These are phyloP conservation scores for Cheumatopsyche charites DNA, from an alignment of 1,140 invertebrate species.

Conservation along the genomic window DNA sequence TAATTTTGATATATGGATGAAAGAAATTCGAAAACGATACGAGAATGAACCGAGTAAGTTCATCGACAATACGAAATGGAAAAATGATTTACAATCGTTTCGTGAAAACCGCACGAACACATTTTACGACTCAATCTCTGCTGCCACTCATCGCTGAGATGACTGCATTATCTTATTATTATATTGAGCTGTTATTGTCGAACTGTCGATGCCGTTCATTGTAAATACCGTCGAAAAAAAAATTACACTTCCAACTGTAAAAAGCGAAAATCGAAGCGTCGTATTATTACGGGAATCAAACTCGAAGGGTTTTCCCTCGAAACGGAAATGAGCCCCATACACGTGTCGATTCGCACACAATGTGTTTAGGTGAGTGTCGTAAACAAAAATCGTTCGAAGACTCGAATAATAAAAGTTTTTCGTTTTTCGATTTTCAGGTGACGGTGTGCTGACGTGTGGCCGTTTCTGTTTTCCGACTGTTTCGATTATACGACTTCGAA, in stretches of 20 bases:
- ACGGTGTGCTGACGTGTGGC: slow-evolving; percentile 16
- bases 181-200: neutral
- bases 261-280: neutral
- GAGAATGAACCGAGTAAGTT: slow-evolving; percentile 12
- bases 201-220: neutral
- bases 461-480: neutral
- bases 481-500: no score
- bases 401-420: slow-evolving; percentile 30
- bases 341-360: no score
- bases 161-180: slow-evolving; percentile 1
- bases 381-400: neutral
- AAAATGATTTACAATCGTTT: slow-evolving; percentile 39
- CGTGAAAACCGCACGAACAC: no score
- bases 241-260: no score
- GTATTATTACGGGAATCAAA: neutral
- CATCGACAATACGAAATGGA: slow-evolving; percentile 35
- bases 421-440: slow-evolving; percentile 1
- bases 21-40: slow-evolving; percentile 10
- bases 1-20: slow-evolving; percentile 5
- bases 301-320: neutral
- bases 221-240: no score
- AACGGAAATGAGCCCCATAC: neutral
- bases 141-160: slow-evolving; percentile 17
- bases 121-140: slow-evolving; percentile 42
- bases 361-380: neutral